Evolutionary conservation across 2,113 vertebrate genomes (phyloP).

Genomic region (Halcyon malimbica): DNA sequence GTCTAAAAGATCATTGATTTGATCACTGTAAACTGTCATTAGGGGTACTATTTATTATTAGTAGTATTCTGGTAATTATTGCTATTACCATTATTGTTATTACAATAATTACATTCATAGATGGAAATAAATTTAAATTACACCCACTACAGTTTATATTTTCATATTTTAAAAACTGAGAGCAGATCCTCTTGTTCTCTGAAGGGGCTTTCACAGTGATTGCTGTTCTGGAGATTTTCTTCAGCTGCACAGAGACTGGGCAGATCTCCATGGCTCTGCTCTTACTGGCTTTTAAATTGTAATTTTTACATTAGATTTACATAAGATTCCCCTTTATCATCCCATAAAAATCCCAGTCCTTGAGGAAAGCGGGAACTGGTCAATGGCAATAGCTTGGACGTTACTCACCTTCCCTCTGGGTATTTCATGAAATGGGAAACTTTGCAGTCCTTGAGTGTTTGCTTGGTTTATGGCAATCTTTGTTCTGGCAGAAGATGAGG

Average conservation of each 20-base stretch:
- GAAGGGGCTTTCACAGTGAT: neutral
- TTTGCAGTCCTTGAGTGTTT: neutral
- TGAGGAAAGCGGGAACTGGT: neutral
- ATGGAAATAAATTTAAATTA: neutral
- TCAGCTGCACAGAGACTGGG: neutral
- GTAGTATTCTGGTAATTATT: neutral
- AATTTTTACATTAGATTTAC: constrained; percentile 3
- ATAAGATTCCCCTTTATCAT: neutral
- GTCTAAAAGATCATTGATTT: neutral
- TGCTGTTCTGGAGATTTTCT: neutral
- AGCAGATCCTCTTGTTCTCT: neutral
- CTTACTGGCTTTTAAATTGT: constrained; percentile 11
- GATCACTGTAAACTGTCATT: neutral
- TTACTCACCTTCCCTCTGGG: neutral
- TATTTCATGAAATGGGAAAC: neutral
- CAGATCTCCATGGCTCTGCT: neutral
- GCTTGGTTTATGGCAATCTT: neutral
- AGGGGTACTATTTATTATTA: neutral
- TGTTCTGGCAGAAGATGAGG: neutral
- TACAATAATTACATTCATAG: neutral
- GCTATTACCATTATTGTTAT: neutral
- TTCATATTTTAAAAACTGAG: neutral
- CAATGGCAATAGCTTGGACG: neutral
- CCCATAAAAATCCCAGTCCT: neutral
- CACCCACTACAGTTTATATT: neutral